These are phyloP conservation scores for Chiridota heheva DNA, from an alignment of 35 echinoderm and acorn worm genomes.

Conservation along the genomic window DNA sequence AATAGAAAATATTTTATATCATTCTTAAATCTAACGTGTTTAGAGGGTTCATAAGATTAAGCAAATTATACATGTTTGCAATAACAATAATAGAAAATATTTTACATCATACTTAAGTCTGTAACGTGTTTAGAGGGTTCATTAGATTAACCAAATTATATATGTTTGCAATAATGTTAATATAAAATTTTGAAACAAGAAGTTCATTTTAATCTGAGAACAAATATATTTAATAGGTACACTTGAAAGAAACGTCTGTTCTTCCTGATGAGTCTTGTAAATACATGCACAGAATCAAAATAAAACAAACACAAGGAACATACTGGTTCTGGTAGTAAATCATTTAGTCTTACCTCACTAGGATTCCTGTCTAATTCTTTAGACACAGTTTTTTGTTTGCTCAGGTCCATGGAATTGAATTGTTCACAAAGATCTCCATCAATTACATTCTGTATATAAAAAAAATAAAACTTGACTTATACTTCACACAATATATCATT, in stretches of 20 bases:
- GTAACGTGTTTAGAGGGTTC: not conserved
- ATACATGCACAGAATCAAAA: not conserved
- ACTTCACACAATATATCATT: no score
- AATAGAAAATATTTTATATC: not conserved
- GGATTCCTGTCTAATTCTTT: slow-evolving; percentile 97
- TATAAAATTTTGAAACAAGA: not conserved
- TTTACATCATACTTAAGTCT: not conserved
- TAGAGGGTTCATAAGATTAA: not conserved
- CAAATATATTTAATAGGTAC: not conserved
- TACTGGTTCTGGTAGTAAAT: not conserved
- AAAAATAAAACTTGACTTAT: not conserved
- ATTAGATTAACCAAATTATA: not conserved
- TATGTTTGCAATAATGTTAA: not conserved
- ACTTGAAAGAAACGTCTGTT: not conserved
- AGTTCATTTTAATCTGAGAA: not conserved
- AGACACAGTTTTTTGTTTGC: slow-evolving; percentile 87
- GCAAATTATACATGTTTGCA: not conserved
- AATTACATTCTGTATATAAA: slow-evolving; percentile 80
- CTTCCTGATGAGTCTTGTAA: not conserved
- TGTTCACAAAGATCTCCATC: slow-evolving; percentile 99
- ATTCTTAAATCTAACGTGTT: not conserved
- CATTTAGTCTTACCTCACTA: slow-evolving; percentile 65
- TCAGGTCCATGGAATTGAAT: slow-evolving; percentile 95
- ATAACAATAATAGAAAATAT: not conserved
- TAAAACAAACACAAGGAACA: not conserved